phyloP scores from a whole-genome alignment of 1,140 invertebrate species.

The Pectinophora gossypiella region DNA sequence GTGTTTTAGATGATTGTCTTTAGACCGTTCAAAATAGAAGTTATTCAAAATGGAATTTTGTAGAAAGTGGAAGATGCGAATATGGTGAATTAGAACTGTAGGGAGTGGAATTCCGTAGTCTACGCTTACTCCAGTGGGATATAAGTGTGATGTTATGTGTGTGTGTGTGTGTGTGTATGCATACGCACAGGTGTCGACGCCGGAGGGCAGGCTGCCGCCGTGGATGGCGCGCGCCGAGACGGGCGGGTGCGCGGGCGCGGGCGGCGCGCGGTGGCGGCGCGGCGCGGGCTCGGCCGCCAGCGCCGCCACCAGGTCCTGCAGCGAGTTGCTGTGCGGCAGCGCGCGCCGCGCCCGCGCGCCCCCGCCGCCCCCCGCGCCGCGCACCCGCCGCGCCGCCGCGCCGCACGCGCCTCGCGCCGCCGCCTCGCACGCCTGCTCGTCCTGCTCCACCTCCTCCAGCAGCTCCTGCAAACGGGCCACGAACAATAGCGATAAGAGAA shows the following conservation, averaged over 20 bases:
- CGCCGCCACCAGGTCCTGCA: slow-evolving; percentile 64
- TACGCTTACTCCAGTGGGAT: too few species aligned
- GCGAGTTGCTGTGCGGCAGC: slow-evolving; percentile 46
- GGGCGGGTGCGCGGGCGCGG: slow-evolving; percentile 21
- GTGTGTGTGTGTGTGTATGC: too few species aligned
- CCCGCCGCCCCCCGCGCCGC: slow-evolving; percentile 28
- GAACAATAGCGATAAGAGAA: too few species aligned
- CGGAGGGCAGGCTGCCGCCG: slow-evolving; percentile 69
- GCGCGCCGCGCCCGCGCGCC: slow-evolving; percentile 34
- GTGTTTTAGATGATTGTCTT: too few species aligned
- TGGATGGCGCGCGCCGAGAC: slow-evolving; percentile 62
- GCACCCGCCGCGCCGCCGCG: slow-evolving; percentile 29
- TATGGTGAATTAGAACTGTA: too few species aligned
- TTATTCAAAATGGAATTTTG: too few species aligned
- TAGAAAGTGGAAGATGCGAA: too few species aligned
- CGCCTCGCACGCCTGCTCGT: slow-evolving; percentile 59
- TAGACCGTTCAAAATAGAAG: too few species aligned
- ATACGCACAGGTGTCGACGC: slow-evolving; percentile 62
- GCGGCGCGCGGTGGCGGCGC: slow-evolving; percentile 28
- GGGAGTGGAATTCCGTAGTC: too few species aligned
- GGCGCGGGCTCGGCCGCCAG: slow-evolving; percentile 50
- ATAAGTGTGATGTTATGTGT: too few species aligned
- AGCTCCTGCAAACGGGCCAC: slow-evolving; percentile 56
- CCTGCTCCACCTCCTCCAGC: slow-evolving; percentile 57
- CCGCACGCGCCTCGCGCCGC: slow-evolving; percentile 31